These are phyloP conservation scores for Stenopsyche tienmushanensis DNA, from an alignment of 1,140 invertebrate genomes.

Conservation along the genomic window DNA sequence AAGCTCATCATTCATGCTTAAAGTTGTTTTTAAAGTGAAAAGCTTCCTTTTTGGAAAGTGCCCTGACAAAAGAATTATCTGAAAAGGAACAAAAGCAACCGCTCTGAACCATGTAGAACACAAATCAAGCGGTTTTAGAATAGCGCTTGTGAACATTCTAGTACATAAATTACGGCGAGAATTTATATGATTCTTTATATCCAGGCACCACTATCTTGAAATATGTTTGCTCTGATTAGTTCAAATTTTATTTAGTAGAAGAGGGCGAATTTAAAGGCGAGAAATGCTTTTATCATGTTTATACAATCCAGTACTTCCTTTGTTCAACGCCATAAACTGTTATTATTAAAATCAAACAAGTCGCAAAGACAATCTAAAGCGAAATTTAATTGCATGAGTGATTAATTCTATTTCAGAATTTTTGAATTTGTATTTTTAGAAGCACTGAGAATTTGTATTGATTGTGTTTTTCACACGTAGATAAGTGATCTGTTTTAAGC, in stretches of 20 bases:
- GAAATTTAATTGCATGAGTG: no score
- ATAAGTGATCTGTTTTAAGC: no score
- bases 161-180: background rate
- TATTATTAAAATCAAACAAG: no score
- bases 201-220: background rate
- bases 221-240: background rate
- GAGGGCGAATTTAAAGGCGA: background rate
- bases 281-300: background rate
- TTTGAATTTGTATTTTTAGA: no score
- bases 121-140: slow-evolving; percentile 12
- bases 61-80: background rate
- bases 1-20: no score
- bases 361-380: no score
- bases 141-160: background rate
- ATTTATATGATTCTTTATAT: slow-evolving; percentile 6
- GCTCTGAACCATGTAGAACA: background rate
- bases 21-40: no score
- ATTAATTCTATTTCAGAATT: no score
- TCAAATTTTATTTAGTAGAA: background rate
- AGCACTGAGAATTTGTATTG: no score
- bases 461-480: no score
- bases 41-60: no score
- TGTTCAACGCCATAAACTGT: no score
- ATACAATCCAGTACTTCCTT: background rate
- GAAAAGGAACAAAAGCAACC: background rate